A percentile compares a stretch with the other conserved stretches of the same genome.
Conservation (phyloP, 2,113 vertebrate genomes). For the Hippotragus niger region DNA sequence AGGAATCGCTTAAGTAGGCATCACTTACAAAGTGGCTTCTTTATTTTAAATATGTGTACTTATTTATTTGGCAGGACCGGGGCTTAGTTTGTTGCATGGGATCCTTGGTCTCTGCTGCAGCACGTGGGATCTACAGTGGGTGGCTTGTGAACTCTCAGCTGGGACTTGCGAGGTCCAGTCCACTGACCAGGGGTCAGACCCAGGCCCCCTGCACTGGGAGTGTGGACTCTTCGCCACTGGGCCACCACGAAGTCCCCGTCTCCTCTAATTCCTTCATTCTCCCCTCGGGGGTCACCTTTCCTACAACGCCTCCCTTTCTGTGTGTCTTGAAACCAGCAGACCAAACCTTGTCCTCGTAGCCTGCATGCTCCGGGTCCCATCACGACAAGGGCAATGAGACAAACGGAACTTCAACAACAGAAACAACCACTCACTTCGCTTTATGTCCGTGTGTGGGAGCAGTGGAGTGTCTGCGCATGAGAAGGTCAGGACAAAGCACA, state of each 20-base stretch:
- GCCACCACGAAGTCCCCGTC: not conserved
- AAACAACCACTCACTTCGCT: rapidly evolving
- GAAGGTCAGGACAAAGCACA: not conserved
- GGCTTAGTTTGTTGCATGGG: not conserved
- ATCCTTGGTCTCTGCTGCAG: not conserved
- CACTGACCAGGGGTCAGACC: not conserved
- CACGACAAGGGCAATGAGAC: not conserved
- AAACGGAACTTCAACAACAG: not conserved
- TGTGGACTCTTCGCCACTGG: not conserved
- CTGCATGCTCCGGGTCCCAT: not conserved
- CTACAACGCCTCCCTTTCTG: not conserved
- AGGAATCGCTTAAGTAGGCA: not conserved
- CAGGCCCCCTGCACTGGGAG: not conserved
- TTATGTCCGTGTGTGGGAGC: rapidly evolving
- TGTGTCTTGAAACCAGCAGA: not conserved
- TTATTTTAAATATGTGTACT: not conserved
- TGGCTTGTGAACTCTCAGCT: not conserved
- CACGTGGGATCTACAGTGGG: not conserved
- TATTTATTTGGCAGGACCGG: not conserved
- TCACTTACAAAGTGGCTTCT: not conserved
- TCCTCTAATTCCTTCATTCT: not conserved
- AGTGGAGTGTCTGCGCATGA: not conserved
- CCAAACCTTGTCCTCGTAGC: rapidly evolving
- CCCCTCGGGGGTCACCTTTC: rapidly evolving
- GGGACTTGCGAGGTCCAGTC: not conserved